These are phyloP conservation scores for Sebastes fasciatus DNA, from an alignment of 2,113 vertebrate species.

Conservation along the genomic window DNA sequence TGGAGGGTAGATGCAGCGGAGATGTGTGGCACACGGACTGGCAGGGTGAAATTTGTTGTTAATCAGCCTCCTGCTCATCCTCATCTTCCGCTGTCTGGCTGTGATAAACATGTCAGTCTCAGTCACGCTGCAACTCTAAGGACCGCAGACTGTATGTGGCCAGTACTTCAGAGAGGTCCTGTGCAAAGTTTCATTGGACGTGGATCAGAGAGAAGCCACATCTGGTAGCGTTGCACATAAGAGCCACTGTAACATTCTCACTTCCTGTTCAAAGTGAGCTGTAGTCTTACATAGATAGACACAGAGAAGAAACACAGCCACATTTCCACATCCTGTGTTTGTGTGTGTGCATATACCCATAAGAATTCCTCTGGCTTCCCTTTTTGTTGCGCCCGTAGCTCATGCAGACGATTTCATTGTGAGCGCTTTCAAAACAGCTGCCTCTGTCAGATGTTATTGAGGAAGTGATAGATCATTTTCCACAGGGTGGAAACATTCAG, in stretches of 20 bases:
- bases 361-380: slow-evolving; percentile 43
- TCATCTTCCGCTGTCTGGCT: slow-evolving; percentile 44
- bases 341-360: not conserved
- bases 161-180: slow-evolving; percentile 1
- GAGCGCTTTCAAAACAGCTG: slow-evolving; percentile 66
- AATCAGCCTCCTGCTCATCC: slow-evolving; percentile 56
- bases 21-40: slow-evolving; percentile 28
- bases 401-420: slow-evolving; percentile 42
- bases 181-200: slow-evolving; percentile 24
- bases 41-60: slow-evolving; percentile 67
- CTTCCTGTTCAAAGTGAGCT: slow-evolving; percentile 43
- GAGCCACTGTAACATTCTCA: slow-evolving; percentile 16
- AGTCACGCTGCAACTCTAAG: slow-evolving; percentile 12
- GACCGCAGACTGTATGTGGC: slow-evolving; percentile 6
- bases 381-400: slow-evolving; percentile 41
- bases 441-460: slow-evolving; percentile 67
- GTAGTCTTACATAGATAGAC: not conserved
- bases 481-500: slow-evolving; percentile 44
- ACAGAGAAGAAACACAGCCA: slow-evolving; percentile 6
- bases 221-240: slow-evolving; percentile 3
- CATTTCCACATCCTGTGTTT: slow-evolving; percentile 29
- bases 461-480: slow-evolving; percentile 71
- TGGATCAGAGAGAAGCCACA: slow-evolving; percentile 16
- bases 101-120: slow-evolving; percentile 56
- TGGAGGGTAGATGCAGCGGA: slow-evolving; percentile 37